Evolutionary conservation across 2,113 vertebrate species (phyloP).

Genomic region (Osmerus mordax): DNA sequence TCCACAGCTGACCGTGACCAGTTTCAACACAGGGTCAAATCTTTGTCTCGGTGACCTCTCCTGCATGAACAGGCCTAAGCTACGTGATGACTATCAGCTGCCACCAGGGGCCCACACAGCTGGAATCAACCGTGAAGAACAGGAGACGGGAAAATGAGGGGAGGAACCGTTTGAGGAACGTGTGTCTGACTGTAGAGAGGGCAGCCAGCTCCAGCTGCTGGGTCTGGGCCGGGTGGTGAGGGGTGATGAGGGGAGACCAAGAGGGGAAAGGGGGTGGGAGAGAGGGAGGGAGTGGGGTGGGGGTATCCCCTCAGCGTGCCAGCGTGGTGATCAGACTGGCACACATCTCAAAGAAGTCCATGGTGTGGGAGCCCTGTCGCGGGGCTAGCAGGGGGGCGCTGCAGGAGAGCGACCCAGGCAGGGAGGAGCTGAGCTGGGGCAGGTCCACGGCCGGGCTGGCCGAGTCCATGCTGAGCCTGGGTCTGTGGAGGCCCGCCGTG

Average conservation of each 20-base stretch:
- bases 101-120: neutral
- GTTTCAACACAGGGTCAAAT: neutral
- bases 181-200: no score
- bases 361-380: conserved; percentile 92
- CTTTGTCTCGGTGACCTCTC: neutral
- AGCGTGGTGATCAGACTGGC: conserved; percentile 95
- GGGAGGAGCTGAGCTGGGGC: conserved; percentile 80
- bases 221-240: no score
- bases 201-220: no score
- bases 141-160: conserved; percentile 27
- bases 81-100: no score
- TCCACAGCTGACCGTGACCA: neutral
- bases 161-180: conserved; percentile 15
- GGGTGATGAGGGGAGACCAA: no score
- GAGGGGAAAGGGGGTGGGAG: no score
- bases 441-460: conserved; percentile 65
- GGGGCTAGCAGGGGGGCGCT: conserved; percentile 72
- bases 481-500: conserved; percentile 81
- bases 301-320: conserved; percentile 78
- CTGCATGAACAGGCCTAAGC: neutral
- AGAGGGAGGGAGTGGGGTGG: no score
- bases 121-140: conserved; percentile 4
- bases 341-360: conserved; percentile 99
- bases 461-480: conserved; percentile 87
- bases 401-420: conserved; percentile 81